These are phyloP conservation scores for Phalacrocorax brasilianus DNA, from an alignment of 2,113 vertebrate genomes.

Conservation along the genomic window DNA sequence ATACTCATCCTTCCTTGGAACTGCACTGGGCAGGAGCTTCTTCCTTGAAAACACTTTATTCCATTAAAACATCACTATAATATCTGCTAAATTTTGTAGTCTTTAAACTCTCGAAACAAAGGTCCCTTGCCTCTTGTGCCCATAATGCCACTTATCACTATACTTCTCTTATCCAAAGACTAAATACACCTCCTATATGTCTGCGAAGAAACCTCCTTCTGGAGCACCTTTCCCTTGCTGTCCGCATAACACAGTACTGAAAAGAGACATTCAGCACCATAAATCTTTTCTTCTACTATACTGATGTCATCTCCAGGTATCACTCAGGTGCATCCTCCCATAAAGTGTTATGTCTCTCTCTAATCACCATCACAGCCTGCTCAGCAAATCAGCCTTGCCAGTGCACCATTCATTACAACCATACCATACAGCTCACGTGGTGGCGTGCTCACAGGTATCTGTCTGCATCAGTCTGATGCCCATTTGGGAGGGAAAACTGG, in stretches of 20 bases:
- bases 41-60: background rate
- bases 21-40: background rate
- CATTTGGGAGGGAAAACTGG: background rate
- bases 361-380: background rate
- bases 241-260: background rate
- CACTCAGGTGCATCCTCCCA: background rate
- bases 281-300: background rate
- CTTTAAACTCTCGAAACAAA: background rate
- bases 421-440: rapidly evolving
- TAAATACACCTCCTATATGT: background rate
- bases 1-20: background rate
- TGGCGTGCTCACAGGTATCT: background rate
- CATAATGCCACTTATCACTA: background rate
- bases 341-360: background rate
- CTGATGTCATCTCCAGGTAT: background rate
- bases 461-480: background rate
- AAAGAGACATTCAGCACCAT: background rate
- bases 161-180: background rate
- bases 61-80: background rate
- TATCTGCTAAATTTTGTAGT: background rate
- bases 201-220: background rate
- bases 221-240: background rate
- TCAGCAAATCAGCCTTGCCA: background rate
- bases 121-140: background rate
- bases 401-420: background rate